These are phyloP conservation scores for Epicampocera succincta DNA, from an alignment of 2,888 invertebrate genomes.

Conservation along the genomic window DNA sequence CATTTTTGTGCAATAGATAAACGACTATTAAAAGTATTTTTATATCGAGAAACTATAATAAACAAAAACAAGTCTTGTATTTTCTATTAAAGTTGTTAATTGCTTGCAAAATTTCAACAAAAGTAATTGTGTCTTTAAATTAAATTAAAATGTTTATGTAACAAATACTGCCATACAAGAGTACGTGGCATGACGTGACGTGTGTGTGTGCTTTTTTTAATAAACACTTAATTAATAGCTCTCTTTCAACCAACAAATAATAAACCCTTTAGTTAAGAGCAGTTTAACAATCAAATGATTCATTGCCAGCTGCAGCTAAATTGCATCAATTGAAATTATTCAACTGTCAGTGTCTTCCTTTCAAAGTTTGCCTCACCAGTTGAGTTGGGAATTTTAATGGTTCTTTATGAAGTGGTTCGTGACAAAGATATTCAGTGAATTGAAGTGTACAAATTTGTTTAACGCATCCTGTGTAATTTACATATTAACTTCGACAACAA, in stretches of 20 bases:
- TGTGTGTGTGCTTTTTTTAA: slow-evolving; percentile 8
- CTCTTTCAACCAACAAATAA: neutral
- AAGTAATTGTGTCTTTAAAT: neutral
- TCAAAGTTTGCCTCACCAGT: no score
- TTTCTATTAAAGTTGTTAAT: neutral
- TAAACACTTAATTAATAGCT: slow-evolving; percentile 32
- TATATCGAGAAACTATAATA: no score
- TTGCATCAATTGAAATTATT: neutral
- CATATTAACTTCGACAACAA: no score
- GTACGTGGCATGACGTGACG: slow-evolving; percentile 28
- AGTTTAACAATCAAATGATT: slow-evolving; percentile 7
- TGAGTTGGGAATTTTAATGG: neutral
- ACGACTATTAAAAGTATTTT: no score
- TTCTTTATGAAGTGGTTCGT: no score
- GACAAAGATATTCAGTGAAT: no score
- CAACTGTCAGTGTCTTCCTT: neutral
- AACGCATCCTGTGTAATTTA: no score
- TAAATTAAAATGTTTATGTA: slow-evolving; percentile 15
- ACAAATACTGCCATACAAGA: slow-evolving; percentile 29
- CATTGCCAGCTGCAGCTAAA: neutral
- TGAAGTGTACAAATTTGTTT: no score
- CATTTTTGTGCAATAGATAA: no score
- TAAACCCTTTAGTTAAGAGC: neutral
- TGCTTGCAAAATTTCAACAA: slow-evolving; percentile 1
- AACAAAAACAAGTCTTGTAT: neutral